Evolutionary conservation across 2,888 invertebrate species (phyloP).

Genomic region (Lasioglossum pauxillum): DNA sequence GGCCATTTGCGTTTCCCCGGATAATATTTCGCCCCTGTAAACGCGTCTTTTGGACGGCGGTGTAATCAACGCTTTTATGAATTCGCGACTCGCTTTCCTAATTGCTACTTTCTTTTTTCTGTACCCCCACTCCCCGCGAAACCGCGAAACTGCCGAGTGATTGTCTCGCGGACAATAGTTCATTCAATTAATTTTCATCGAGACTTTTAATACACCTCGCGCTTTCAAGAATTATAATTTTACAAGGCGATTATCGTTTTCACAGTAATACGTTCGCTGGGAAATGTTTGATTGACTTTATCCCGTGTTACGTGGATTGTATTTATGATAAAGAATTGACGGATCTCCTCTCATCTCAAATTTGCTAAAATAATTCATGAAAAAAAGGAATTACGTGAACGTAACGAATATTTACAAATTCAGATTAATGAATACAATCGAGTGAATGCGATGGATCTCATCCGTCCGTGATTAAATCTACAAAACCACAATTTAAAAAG

Average conservation of each 20-base stretch:
- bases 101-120: background rate
- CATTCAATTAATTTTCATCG: background rate
- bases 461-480: background rate
- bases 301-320: too few species aligned
- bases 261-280: background rate
- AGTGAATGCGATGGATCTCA: background rate
- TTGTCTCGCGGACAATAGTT: background rate
- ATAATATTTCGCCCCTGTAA: background rate
- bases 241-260: background rate
- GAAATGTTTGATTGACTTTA: background rate
- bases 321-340: too few species aligned
- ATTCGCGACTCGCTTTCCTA: background rate
- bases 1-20: constrained; percentile 18
- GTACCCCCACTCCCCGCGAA: background rate
- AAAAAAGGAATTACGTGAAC: background rate
- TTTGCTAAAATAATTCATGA: too few species aligned
- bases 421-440: background rate
- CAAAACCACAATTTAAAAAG: background rate
- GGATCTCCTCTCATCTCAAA: background rate
- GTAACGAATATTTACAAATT: background rate
- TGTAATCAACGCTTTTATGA: constrained; percentile 15
- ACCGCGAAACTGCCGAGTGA: background rate
- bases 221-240: background rate
- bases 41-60: constrained; percentile 14
- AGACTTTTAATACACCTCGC: background rate